Percentiles rank a stretch among this genome's conserved stretches.
Conservation (phyloP, 2,888 invertebrate genomes). For the Drosophila quinaria region DNA sequence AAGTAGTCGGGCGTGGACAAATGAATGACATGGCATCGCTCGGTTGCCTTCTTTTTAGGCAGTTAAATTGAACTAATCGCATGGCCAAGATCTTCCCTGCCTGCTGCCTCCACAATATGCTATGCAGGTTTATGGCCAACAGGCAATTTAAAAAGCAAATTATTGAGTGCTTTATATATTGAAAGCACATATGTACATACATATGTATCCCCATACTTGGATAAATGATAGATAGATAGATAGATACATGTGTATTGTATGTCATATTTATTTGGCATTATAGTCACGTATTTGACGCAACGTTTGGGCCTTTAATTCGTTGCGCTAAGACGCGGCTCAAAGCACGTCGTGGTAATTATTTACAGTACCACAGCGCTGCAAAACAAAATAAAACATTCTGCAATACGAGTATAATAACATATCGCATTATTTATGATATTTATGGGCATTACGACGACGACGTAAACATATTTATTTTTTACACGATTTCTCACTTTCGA, state of each 20-base stretch:
- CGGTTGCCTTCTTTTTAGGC: slow-evolving; percentile 57
- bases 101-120: slow-evolving; percentile 46
- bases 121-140: slow-evolving; percentile 75
- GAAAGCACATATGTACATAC: slow-evolving; percentile 53
- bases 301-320: slow-evolving; percentile 79
- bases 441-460: slow-evolving; percentile 64
- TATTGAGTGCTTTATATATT: slow-evolving; percentile 70
- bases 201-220: not conserved
- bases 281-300: slow-evolving; percentile 82
- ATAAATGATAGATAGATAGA: slow-evolving; percentile 11
- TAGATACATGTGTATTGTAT: slow-evolving; percentile 2
- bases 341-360: slow-evolving; percentile 77
- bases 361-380: slow-evolving; percentile 64
- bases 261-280: slow-evolving; percentile 62
- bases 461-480: slow-evolving; percentile 67
- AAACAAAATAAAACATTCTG: slow-evolving; percentile 56
- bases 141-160: slow-evolving; percentile 74
- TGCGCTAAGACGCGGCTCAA: slow-evolving; percentile 59
- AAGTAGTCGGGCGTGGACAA: slow-evolving; percentile 80
- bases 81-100: slow-evolving; percentile 56
- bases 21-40: slow-evolving; percentile 75
- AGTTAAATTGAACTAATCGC: slow-evolving; percentile 78
- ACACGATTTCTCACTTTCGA: slow-evolving; percentile 45
- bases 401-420: slow-evolving; percentile 56
- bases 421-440: slow-evolving; percentile 70